Percentiles rank a stretch among this genome's conserved stretches.
phyloP scores from a whole-genome alignment of 2,797 vertebrate genomes.

The Bovichtus diacanthus region DNA sequence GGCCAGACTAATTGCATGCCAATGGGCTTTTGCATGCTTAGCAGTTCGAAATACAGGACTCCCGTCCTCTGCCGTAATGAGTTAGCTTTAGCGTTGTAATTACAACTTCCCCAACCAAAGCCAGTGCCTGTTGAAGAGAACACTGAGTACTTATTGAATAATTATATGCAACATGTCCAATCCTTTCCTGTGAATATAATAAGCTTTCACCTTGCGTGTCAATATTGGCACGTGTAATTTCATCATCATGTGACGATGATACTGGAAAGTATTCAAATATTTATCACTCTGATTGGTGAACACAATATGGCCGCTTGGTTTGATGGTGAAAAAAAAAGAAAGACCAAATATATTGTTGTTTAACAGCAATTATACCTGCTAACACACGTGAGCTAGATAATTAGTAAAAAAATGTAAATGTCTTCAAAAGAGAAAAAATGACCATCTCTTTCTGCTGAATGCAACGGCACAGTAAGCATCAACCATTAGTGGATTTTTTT shows the following conservation, averaged over 20 bases:
- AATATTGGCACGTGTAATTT: slow-evolving; percentile 54
- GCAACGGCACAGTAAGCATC: neutral
- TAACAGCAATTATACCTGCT: slow-evolving; percentile 23
- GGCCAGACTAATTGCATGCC: slow-evolving; percentile 73
- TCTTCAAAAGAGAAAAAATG: slow-evolving; percentile 27
- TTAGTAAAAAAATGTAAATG: slow-evolving; percentile 19
- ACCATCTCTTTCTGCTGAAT: slow-evolving; percentile 4
- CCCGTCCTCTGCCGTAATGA: slow-evolving; percentile 55
- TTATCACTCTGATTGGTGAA: slow-evolving; percentile 11
- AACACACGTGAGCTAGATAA: slow-evolving; percentile 8
- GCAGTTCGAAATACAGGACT: slow-evolving; percentile 70
- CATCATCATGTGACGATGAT: slow-evolving; percentile 18
- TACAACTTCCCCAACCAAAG: slow-evolving; percentile 56
- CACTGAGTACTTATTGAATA: slow-evolving; percentile 58
- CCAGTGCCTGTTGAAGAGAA: slow-evolving; percentile 54
- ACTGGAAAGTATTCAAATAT: slow-evolving; percentile 32
- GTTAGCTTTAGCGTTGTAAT: slow-evolving; percentile 64
- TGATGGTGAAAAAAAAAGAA: slow-evolving; percentile 35
- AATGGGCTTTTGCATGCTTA: slow-evolving; percentile 76
- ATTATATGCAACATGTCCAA: slow-evolving; percentile 56
- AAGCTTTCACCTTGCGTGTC: slow-evolving; percentile 37
- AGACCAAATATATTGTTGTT: slow-evolving; percentile 34
- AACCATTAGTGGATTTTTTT: neutral
- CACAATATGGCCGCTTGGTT: slow-evolving; percentile 18
- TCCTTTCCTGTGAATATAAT: slow-evolving; percentile 52